These are phyloP conservation scores for Colaptes auratus DNA, from an alignment of 2,113 vertebrate species.

Conservation along the genomic window DNA sequence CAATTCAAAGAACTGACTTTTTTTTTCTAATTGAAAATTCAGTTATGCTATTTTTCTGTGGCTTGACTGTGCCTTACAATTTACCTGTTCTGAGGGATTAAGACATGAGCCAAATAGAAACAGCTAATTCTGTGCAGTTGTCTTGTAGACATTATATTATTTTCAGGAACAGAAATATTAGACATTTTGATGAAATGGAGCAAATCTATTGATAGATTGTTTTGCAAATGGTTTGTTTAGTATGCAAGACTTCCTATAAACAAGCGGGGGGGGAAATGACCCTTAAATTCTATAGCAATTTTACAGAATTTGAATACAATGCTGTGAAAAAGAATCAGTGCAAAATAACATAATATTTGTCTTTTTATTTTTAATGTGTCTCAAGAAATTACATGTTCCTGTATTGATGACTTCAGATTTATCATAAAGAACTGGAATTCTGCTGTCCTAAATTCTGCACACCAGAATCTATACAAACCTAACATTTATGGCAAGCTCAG, in stretches of 20 bases:
- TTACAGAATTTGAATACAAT: neutral
- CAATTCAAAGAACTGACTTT: neutral
- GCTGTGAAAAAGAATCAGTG: neutral
- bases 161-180: neutral
- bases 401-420: neutral
- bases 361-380: neutral
- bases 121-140: neutral
- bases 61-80: neutral
- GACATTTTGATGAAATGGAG: neutral
- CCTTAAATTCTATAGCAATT: neutral
- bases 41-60: neutral
- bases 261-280: neutral
- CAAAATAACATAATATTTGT: neutral
- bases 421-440: too few relatives aligned
- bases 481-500: neutral
- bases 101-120: neutral
- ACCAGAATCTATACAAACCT: neutral
- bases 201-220: neutral
- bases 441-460: neutral
- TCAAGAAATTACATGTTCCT: neutral
- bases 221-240: neutral
- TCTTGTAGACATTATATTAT: neutral
- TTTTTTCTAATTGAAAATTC: neutral
- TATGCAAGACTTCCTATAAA: neutral
- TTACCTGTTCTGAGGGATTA: constrained; percentile 12